Evolutionary conservation across 2,888 invertebrate species (phyloP).

Genomic region (Polyommatus icarus): DNA sequence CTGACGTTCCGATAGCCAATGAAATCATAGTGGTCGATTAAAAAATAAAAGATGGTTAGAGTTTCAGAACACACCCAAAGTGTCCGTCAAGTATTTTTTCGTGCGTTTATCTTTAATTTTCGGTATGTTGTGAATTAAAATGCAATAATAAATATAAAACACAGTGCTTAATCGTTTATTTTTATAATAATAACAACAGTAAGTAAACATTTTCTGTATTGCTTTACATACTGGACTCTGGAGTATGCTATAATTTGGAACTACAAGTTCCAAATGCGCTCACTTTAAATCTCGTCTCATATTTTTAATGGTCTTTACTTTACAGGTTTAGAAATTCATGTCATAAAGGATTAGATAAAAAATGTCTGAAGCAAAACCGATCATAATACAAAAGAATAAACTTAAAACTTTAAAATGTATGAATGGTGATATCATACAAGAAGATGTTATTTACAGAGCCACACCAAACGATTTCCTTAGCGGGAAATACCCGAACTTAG

Average conservation of each 20-base stretch:
- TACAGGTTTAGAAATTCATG: background rate
- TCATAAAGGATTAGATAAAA: background rate
- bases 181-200: background rate
- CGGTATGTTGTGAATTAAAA: background rate
- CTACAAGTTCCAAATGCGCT: no score
- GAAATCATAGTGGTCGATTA: background rate
- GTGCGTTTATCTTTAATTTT: background rate
- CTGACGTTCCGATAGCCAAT: background rate
- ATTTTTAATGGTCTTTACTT: background rate
- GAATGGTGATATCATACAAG: constrained; percentile 36
- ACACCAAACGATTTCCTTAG: constrained; percentile 52
- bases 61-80: background rate
- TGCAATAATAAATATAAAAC: background rate
- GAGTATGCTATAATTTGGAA: background rate
- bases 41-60: background rate
- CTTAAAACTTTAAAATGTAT: background rate
- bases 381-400: constrained; percentile 21
- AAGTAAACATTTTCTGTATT: background rate
- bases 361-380: constrained; percentile 24
- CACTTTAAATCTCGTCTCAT: background rate
- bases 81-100: background rate
- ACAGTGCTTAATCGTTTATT: background rate
- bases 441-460: constrained; percentile 54
- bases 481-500: constrained; percentile 52
- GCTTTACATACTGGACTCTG: background rate